Evolutionary conservation across 2,797 vertebrate species (phyloP).

Genomic region (Spinus pinus): DNA sequence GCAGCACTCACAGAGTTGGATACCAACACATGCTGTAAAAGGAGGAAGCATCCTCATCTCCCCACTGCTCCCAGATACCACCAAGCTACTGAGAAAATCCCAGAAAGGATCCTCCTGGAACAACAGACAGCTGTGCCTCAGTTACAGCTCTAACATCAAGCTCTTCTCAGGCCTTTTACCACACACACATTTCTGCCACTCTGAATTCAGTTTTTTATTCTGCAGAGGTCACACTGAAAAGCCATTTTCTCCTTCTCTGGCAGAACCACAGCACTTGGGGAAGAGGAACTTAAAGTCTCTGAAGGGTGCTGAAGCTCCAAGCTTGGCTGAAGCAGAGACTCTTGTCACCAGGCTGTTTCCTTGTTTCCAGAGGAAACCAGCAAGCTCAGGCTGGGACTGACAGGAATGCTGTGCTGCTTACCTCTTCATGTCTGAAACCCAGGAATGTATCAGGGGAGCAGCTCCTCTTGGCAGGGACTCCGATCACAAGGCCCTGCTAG

Average conservation of each 20-base stretch:
- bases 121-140: background rate
- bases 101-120: background rate
- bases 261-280: background rate
- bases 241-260: background rate
- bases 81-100: background rate
- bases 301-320: background rate
- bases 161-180: background rate
- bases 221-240: background rate
- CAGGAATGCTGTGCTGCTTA: background rate
- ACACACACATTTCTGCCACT: background rate
- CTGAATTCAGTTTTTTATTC: background rate
- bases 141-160: background rate
- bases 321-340: background rate
- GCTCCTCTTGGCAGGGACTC: background rate
- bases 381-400: constrained; percentile 2
- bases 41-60: background rate
- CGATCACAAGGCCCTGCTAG: background rate
- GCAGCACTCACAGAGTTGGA: background rate
- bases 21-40: background rate
- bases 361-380: background rate
- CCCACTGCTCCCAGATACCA: background rate
- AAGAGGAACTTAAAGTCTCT: background rate
- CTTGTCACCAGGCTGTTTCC: background rate
- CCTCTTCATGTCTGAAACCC: background rate
- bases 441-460: background rate